Base-by-base conservation (phyloP, 1,140 invertebrate species). In the Papilio dardanus region DNA sequence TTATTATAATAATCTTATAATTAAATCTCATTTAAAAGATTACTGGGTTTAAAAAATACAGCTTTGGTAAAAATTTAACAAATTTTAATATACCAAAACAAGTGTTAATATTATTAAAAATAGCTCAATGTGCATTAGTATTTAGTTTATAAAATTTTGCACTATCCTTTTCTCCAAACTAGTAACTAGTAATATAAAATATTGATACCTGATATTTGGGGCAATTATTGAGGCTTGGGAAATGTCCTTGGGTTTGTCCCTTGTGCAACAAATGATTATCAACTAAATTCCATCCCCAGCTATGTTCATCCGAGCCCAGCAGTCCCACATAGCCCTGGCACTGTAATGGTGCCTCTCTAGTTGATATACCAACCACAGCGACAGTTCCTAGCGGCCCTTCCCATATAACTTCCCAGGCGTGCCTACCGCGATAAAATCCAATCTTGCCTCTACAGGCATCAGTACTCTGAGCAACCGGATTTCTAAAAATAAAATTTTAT, bases 401-500 rank as follows among this genome's bases (percentile, higher is more conserved):
- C 99, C 99, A 99, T 89, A 99, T 98, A 0, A 99, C 97, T 94
- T 99, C 98, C 98, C 99, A 99, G 3, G 98, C 97, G 94, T 99
- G 99, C 79, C 99, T 95, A 6, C 99, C 99, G 87, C 96, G 96
- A 79, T 96, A 94, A 88, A 99, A 99, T 1, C 99, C 97, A 84
- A 99, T 97, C 95, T 99, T 99, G 14, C 97, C 97, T 88, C 98
- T 95, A 73, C 98, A 97, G 35, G 97, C 98, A 94, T 99, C 99
- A 74, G 99, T 99, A 94, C 98, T 99, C 94, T 99, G 99, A 33
- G 99, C 99, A 31, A 99, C 97, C 37, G 99, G 99, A 94, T 99
- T 99, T 88, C 96, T 95, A 77, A 21, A 90, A 91, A 75, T 80
- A 58, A n/a, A 46, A 46, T 40, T 12, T 42, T n/a, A 42, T 0